Conservation (phyloP, 2,797 vertebrate species). For the Halcyon smyrnensis region DNA sequence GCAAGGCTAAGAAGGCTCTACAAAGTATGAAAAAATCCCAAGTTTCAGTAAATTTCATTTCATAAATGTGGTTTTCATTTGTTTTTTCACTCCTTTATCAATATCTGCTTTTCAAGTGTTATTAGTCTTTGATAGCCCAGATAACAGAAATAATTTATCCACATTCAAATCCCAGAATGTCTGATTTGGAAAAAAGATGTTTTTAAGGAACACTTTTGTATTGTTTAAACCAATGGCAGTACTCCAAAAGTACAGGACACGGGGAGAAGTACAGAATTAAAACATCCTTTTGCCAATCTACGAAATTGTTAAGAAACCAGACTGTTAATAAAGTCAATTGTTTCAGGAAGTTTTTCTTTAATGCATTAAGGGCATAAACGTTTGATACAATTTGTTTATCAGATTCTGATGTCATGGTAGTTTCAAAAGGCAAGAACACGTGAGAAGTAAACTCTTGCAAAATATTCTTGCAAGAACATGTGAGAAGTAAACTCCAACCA, state of each 20-base stretch:
- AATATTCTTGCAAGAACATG: background rate
- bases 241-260: background rate
- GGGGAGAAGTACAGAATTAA: fast-evolving
- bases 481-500: background rate
- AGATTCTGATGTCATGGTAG: background rate
- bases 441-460: background rate
- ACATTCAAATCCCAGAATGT: background rate
- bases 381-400: background rate
- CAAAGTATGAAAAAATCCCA: fast-evolving
- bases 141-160: background rate
- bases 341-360: background rate
- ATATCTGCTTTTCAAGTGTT: background rate
- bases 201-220: background rate
- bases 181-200: background rate
- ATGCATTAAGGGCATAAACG: background rate
- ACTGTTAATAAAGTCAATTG: background rate
- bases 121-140: background rate
- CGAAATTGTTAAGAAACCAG: background rate
- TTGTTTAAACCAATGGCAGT: background rate
- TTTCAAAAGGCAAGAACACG: background rate
- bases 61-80: background rate
- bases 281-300: background rate
- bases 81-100: background rate
- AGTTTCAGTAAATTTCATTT: background rate
- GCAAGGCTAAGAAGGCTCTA: background rate